phyloP scores from a whole-genome alignment of 2,888 invertebrate species.

The Leptura quadrifasciata region DNA sequence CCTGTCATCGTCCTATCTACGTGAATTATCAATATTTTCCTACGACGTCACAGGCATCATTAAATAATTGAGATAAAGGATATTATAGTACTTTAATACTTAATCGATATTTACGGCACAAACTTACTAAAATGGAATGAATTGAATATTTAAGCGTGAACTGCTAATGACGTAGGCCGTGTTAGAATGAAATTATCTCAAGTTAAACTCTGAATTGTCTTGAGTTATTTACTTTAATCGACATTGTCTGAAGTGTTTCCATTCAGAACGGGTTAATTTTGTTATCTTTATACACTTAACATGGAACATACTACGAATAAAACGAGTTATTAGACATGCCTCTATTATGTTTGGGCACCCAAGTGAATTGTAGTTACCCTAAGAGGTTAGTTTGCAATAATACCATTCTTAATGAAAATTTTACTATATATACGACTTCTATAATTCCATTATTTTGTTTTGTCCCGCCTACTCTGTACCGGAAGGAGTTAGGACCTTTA shows the following conservation, averaged over 20 bases:
- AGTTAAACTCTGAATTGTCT: neutral
- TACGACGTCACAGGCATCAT: slow-evolving; percentile 32
- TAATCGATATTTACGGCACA: slow-evolving; percentile 25
- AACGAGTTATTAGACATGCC: too few species aligned
- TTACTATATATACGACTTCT: too few species aligned
- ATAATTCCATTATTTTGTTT: too few species aligned
- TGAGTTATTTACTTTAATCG: neutral
- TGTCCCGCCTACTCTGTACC: too few species aligned
- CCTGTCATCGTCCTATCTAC: slow-evolving; percentile 19
- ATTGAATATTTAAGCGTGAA: slow-evolving; percentile 23
- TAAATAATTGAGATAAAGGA: slow-evolving; percentile 36
- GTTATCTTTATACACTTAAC: too few species aligned
- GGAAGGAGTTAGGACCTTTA: too few species aligned
- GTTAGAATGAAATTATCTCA: slow-evolving; percentile 13
- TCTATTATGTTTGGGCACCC: too few species aligned
- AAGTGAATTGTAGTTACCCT: too few species aligned
- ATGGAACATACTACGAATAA: too few species aligned
- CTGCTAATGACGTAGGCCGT: slow-evolving; percentile 19
- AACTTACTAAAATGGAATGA: slow-evolving; percentile 15
- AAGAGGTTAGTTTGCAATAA: too few species aligned
- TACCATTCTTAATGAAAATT: too few species aligned
- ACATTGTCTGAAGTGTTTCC: neutral
- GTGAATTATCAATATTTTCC: slow-evolving; percentile 10
- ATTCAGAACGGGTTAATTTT: too few species aligned
- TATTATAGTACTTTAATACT: slow-evolving; percentile 8